phyloP scores from a whole-genome alignment of 2,113 vertebrate genomes.

The Mixornis gularis region DNA sequence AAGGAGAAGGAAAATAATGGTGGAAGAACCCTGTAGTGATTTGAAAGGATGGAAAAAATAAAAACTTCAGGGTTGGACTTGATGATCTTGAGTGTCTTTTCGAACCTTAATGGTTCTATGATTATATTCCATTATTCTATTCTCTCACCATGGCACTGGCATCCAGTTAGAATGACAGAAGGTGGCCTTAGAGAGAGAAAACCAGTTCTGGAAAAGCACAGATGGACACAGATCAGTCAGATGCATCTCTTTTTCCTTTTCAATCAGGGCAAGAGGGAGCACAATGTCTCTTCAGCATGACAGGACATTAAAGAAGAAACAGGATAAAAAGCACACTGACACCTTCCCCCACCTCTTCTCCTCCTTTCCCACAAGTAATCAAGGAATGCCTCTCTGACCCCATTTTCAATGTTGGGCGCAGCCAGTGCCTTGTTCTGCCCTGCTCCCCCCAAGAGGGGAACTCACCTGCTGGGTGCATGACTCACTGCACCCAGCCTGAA shows the following conservation, averaged over 20 bases:
- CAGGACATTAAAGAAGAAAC: not conserved
- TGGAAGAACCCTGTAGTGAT: not conserved
- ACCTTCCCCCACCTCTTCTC: too few relatives aligned
- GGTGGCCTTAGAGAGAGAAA: not conserved
- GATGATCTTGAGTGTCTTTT: not conserved
- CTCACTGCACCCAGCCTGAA: not conserved
- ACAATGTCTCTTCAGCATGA: not conserved
- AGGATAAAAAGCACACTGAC: not conserved
- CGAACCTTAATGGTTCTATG: not conserved
- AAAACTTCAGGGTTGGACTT: not conserved
- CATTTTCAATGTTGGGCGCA: not conserved
- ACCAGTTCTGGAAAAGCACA: not conserved
- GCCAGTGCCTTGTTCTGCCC: not conserved
- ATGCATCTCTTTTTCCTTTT: not conserved
- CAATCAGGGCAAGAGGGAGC: not conserved
- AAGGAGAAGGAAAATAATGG: not conserved
- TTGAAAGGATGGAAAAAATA: not conserved
- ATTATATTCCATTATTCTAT: not conserved
- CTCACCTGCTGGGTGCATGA: accelerated
- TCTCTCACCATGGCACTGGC: not conserved
- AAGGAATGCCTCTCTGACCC: not conserved
- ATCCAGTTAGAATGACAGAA: not conserved
- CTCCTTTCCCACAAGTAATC: not conserved
- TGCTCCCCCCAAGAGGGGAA: accelerated
- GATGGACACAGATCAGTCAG: not conserved